phyloP scores from a whole-genome alignment of 2,888 invertebrate genomes.

The Acrobasis consociella region DNA sequence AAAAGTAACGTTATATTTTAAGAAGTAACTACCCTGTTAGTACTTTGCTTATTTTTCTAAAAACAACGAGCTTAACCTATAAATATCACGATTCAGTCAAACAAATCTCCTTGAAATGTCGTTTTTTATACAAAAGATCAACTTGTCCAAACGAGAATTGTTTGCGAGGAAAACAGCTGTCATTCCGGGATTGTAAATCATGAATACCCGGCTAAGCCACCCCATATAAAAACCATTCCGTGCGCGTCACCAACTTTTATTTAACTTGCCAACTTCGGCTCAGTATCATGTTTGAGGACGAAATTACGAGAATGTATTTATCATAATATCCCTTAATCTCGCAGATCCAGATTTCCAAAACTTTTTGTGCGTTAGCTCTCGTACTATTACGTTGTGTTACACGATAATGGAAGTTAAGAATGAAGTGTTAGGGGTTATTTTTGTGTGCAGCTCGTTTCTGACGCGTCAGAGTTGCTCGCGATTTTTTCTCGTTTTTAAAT shows the following conservation, averaged over 20 bases:
- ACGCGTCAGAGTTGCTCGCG: constrained; percentile 34
- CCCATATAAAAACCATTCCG: constrained; percentile 21
- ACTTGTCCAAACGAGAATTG: constrained; percentile 3
- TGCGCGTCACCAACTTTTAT: constrained; percentile 24
- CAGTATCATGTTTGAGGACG: constrained; percentile 13
- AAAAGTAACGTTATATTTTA: no score
- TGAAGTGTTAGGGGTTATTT: constrained; percentile 26
- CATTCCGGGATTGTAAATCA: constrained; percentile 16
- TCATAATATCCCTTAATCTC: constrained; percentile 24
- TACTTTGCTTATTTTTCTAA: background rate
- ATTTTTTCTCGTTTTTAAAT: constrained; percentile 59
- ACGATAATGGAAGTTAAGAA: constrained; percentile 28
- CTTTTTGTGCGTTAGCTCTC: constrained; percentile 14
- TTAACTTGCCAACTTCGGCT: constrained; percentile 18
- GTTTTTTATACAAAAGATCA: background rate
- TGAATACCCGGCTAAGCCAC: constrained; percentile 6
- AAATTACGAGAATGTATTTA: constrained; percentile 23
- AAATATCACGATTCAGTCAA: background rate
- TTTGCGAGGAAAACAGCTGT: constrained; percentile 1
- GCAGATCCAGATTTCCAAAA: constrained; percentile 19
- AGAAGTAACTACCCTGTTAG: no score
- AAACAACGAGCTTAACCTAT: constrained; percentile 2
- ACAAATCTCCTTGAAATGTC: background rate
- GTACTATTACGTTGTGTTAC: constrained; percentile 39
- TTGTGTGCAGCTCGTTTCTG: constrained; percentile 30